Conservation (phyloP, 2,113 vertebrate genomes). For the Crotalus helleri region DNA sequence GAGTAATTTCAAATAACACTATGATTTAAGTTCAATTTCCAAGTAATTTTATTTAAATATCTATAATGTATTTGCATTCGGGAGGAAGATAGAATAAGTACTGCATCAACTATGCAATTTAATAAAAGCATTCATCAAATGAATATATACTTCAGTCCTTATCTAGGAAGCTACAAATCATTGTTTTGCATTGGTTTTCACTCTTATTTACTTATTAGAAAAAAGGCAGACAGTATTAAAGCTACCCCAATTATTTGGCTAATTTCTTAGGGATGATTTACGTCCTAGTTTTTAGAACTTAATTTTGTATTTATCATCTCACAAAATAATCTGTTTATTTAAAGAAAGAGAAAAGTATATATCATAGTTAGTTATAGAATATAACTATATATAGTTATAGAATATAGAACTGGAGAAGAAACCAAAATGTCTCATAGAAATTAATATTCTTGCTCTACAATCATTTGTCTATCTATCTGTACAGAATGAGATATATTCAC, state of each 20-base stretch:
- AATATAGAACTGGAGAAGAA: neutral
- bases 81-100: neutral
- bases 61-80: neutral
- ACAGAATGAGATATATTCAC: neutral
- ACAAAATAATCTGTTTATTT: neutral
- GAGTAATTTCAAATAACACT: neutral
- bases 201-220: neutral
- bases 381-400: neutral
- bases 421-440: neutral
- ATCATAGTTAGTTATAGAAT: neutral
- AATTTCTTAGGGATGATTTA: neutral
- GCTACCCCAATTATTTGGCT: neutral
- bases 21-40: neutral
- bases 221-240: neutral
- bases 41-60: neutral
- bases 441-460: neutral
- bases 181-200: neutral
- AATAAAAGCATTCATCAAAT: neutral
- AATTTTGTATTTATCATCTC: neutral
- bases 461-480: neutral
- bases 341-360: neutral
- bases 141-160: neutral
- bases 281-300: neutral
- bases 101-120: neutral
- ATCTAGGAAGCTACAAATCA: neutral